Percentiles rank a stretch among this genome's conserved stretches.
phyloP scores from a whole-genome alignment of 1,140 invertebrate species.

The Drosophila gunungcola region DNA sequence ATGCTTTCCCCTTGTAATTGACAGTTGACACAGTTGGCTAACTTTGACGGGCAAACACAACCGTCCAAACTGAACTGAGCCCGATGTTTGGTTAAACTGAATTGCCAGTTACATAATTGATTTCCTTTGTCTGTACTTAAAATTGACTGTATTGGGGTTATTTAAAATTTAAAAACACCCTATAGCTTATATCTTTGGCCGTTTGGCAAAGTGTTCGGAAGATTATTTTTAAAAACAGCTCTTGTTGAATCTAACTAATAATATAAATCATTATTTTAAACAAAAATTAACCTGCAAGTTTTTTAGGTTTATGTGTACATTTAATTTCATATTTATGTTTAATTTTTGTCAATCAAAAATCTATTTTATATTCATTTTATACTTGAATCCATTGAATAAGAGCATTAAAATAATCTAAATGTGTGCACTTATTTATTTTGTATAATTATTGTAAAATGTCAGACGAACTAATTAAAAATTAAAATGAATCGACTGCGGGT shows the following conservation, averaged over 20 bases:
- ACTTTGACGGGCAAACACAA: constrained; percentile 39
- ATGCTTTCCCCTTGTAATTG: constrained; percentile 22
- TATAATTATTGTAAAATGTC: constrained; percentile 19
- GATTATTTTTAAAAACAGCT: too few relatives aligned
- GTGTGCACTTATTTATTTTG: constrained; percentile 16
- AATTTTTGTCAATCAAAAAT: background rate
- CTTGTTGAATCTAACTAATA: too few relatives aligned
- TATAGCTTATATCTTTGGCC: background rate
- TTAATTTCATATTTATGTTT: constrained; percentile 4
- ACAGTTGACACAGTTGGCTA: constrained; percentile 63
- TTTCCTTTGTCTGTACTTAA: constrained; percentile 18
- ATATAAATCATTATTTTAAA: too few relatives aligned
- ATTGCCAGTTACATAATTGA: constrained; percentile 44
- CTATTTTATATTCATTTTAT: constrained; percentile 8
- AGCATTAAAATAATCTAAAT: constrained; percentile 23
- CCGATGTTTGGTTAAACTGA: constrained; percentile 9
- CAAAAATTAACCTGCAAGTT: background rate
- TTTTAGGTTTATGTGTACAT: background rate
- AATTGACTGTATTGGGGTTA: constrained; percentile 7
- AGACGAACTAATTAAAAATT: constrained; percentile 73
- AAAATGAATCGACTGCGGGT: constrained; percentile 63
- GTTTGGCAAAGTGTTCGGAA: too few relatives aligned
- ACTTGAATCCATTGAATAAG: constrained; percentile 6
- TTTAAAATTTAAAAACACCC: background rate
- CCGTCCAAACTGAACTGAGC: constrained; percentile 19